A percentile compares a stretch with the other conserved stretches of the same genome.
Conservation (phyloP, 2,113 vertebrate species). For the Rhagologus leucostigma region DNA sequence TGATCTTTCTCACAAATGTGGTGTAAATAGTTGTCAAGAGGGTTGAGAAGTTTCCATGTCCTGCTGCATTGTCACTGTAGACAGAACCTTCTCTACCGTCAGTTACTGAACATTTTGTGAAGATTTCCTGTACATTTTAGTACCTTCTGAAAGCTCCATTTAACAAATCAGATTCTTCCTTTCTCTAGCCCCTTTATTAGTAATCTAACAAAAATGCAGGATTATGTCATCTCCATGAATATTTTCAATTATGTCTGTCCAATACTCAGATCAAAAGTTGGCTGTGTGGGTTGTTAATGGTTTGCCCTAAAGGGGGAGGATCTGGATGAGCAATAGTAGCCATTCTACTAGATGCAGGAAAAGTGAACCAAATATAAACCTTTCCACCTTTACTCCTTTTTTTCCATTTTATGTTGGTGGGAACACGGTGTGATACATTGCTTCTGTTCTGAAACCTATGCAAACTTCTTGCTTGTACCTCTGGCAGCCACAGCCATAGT, state of each 20-base stretch:
- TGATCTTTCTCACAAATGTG: not conserved
- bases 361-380: not conserved
- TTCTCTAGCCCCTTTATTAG: not conserved
- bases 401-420: not conserved
- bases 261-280: not conserved
- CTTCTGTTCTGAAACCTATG: not conserved
- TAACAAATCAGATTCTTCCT: not conserved
- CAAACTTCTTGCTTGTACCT: fast-evolving
- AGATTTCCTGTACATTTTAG: not conserved
- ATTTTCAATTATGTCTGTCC: not conserved
- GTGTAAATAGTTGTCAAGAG: not conserved
- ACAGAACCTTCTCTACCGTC: not conserved
- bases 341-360: not conserved
- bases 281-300: not conserved
- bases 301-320: not conserved
- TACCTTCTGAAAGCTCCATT: not conserved
- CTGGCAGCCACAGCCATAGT: not conserved
- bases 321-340: not conserved
- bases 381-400: not conserved
- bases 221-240: not conserved
- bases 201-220: not conserved
- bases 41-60: not conserved
- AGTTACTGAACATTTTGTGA: not conserved
- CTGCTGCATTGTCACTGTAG: not conserved
- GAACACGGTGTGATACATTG: not conserved